A percentile compares a stretch with the other conserved stretches of the same genome.
These are phyloP conservation scores for Dendrocopos noguchii DNA, from an alignment of 2,113 vertebrate species.

Conservation along the genomic window DNA sequence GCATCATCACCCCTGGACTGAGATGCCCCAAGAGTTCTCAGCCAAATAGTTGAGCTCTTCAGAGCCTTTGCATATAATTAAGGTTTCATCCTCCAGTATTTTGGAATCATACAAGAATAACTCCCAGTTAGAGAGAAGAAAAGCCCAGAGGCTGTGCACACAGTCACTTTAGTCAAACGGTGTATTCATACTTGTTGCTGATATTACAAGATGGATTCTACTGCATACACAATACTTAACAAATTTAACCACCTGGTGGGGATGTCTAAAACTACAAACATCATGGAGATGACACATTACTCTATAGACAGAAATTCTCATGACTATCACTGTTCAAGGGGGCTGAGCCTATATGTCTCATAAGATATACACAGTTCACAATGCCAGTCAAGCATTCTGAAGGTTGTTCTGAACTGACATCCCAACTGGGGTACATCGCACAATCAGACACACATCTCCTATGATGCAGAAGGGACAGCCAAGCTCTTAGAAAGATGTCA, in stretches of 20 bases:
- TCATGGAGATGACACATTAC: background rate
- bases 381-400: background rate
- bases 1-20: background rate
- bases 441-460: background rate
- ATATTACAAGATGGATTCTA: background rate
- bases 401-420: background rate
- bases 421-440: background rate
- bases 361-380: background rate
- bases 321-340: background rate
- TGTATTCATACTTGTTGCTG: background rate
- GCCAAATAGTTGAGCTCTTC: background rate
- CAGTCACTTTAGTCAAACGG: background rate
- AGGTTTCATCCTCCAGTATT: background rate
- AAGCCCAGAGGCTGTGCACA: background rate
- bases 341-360: background rate
- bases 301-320: background rate
- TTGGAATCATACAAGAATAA: background rate
- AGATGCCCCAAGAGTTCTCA: background rate
- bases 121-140: background rate
- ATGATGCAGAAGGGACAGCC: background rate
- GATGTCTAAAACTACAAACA: background rate
- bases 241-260: background rate
- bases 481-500: conserved; percentile 3
- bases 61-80: background rate
- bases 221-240: background rate